These are phyloP conservation scores for Drosophila meridiana DNA, from an alignment of 2,888 invertebrate species.

Conservation along the genomic window DNA sequence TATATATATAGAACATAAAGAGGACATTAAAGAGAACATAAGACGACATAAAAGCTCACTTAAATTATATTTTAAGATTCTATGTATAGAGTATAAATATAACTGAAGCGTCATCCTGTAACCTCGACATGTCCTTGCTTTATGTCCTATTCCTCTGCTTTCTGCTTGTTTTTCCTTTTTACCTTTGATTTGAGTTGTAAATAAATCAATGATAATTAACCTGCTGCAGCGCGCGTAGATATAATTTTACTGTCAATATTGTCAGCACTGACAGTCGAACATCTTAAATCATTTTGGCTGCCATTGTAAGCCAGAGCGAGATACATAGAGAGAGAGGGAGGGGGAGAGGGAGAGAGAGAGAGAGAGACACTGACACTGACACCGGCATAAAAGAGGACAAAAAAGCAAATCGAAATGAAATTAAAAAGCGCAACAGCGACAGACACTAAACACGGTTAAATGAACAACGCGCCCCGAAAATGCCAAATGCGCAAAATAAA, in stretches of 20 bases:
- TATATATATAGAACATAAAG: too few relatives aligned
- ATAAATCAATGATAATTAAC: constrained; percentile 80
- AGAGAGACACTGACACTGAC: constrained; percentile 34
- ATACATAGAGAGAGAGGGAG: not conserved
- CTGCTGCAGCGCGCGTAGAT: constrained; percentile 73
- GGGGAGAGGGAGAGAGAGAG: not conserved
- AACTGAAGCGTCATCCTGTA: not conserved
- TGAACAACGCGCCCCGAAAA: constrained; percentile 74
- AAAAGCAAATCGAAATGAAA: constrained; percentile 47
- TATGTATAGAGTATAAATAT: not conserved
- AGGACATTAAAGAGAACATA: too few relatives aligned
- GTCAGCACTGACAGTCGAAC: constrained; percentile 77
- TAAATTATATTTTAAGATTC: too few relatives aligned
- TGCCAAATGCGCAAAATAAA: constrained; percentile 75
- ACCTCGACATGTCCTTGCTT: constrained; percentile 1
- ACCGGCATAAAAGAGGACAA: not conserved
- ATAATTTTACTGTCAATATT: constrained; percentile 80
- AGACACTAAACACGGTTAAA: constrained; percentile 76
- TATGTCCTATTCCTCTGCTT: not conserved
- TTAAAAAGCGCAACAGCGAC: constrained; percentile 72
- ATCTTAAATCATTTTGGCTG: constrained; percentile 78
- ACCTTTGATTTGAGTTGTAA: constrained; percentile 54
- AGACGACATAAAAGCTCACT: too few relatives aligned
- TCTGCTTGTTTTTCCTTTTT: constrained; percentile 6
- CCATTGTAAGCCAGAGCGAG: constrained; percentile 15